Conservation (phyloP, 2,797 vertebrate genomes). For the Lepilemur septentrionalis region DNA sequence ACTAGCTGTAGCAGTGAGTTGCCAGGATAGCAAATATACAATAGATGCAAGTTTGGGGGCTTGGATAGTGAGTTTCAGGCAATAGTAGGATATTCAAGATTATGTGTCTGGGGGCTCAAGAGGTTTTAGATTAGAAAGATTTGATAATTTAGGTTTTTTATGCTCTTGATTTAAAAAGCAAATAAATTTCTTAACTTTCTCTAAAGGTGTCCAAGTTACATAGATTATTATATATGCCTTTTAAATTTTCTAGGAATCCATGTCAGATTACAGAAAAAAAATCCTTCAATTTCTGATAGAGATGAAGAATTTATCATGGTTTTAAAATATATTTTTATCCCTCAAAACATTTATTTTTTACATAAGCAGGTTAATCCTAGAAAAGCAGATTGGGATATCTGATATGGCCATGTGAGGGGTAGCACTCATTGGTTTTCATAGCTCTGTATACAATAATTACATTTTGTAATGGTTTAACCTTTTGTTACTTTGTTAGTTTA, state of each 20-base stretch:
- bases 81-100: not conserved
- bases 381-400: not conserved
- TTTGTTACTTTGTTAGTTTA: constrained; percentile 43
- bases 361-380: not conserved
- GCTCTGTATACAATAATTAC: not conserved
- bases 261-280: not conserved
- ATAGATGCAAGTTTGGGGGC: not conserved
- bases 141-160: not conserved
- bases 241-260: not conserved
- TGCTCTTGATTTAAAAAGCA: constrained; percentile 23
- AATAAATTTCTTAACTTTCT: constrained; percentile 5
- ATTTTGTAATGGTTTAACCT: constrained; percentile 23
- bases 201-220: not conserved
- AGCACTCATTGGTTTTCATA: constrained; percentile 36
- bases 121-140: constrained; percentile 25
- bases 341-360: constrained; percentile 2
- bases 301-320: not conserved
- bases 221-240: not conserved
- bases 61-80: not conserved
- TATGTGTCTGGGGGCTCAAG: not conserved
- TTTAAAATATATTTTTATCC: not conserved
- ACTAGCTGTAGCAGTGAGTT: not conserved
- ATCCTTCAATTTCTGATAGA: not conserved
- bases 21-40: not conserved
- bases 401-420: not conserved